These are phyloP conservation scores for Dasyurus viverrinus DNA, from an alignment of 2,113 vertebrate species.

Conservation along the genomic window DNA sequence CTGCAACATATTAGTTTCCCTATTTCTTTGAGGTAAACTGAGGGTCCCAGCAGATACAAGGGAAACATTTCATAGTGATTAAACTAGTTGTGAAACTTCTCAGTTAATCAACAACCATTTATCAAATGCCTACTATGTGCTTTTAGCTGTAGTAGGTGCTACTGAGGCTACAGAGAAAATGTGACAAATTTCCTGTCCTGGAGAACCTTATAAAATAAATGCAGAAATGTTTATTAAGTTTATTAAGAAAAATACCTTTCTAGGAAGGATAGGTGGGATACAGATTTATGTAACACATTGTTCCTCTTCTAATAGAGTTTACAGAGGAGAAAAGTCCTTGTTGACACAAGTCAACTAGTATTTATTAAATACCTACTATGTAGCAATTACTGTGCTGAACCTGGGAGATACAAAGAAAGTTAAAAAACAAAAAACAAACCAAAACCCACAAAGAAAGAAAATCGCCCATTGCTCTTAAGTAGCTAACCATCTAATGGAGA, in stretches of 20 bases:
- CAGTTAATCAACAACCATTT: not conserved
- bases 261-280: not conserved
- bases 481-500: not conserved
- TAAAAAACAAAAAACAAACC: not conserved
- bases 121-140: constrained; percentile 27
- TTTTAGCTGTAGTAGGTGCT: constrained; percentile 12
- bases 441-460: too few species aligned
- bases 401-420: not conserved
- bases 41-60: not conserved
- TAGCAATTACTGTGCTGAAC: not conserved
- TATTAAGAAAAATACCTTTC: not conserved
- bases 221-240: not conserved
- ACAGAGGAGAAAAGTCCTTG: not conserved
- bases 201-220: not conserved
- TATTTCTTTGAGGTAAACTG: not conserved
- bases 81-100: constrained; percentile 23
- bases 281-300: not conserved
- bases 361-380: not conserved
- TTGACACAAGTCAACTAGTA: not conserved
- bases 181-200: not conserved
- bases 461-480: not conserved
- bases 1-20: not conserved
- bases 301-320: not conserved
- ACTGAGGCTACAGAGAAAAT: not conserved
- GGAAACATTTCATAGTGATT: not conserved